Conservation (phyloP, 1,140 invertebrate genomes). For the Scaptodrosophila lebanonensis region DNA sequence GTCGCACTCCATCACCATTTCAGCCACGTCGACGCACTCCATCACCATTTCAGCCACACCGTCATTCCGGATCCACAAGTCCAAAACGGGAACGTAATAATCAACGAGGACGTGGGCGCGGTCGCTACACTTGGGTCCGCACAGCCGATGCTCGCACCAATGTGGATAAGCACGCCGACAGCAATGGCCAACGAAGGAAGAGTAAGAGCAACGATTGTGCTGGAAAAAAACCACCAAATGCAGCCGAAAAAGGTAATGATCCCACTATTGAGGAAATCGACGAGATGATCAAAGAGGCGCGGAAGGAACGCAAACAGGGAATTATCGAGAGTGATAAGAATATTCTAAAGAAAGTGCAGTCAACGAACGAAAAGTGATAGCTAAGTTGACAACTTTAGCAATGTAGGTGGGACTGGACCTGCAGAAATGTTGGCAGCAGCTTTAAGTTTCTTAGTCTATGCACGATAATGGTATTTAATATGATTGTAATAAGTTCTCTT, state of each 20-base stretch:
- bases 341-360: conserved; percentile 64
- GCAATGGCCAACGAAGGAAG: too few species aligned
- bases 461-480: conserved; percentile 21
- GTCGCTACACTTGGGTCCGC: conserved; percentile 7
- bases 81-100: too few species aligned
- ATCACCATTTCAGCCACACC: conserved; percentile 5
- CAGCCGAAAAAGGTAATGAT: conserved; percentile 14
- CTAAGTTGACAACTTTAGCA: conserved; percentile 2
- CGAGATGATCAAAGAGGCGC: conserved; percentile 78
- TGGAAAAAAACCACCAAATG: conserved; percentile 5
- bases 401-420: not conserved
- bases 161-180: not conserved
- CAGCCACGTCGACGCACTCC: conserved; percentile 8
- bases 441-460: conserved; percentile 39
- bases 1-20: conserved; percentile 47
- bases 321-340: conserved; percentile 78
- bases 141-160: conserved; percentile 37
- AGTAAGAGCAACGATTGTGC: too few species aligned
- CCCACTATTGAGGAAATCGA: conserved; percentile 78
- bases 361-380: conserved; percentile 3
- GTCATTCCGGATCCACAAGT: conserved; percentile 12
- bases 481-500: conserved; percentile 5
- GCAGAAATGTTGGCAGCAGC: conserved; percentile 1
- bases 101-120: conserved; percentile 9
- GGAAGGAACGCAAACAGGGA: conserved; percentile 78